Conservation (phyloP, 2,888 invertebrate genomes). For the Falcaria lacertinaria region DNA sequence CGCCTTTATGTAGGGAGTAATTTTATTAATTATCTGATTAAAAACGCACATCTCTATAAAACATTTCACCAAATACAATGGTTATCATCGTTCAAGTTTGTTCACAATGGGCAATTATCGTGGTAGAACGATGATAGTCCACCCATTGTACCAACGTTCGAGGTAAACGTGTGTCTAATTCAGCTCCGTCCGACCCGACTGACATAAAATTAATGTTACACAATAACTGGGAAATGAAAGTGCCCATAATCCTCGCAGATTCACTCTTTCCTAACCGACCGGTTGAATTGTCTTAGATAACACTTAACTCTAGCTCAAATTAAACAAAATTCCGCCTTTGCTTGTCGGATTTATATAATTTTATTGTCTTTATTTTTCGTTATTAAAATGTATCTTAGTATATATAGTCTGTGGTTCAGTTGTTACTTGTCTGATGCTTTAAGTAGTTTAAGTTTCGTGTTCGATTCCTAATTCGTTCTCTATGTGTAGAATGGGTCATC, state of each 20-base stretch:
- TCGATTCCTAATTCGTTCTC: no score
- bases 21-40: no score
- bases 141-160: background rate
- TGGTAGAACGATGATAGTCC: background rate
- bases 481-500: no score
- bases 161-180: slow-evolving; percentile 17
- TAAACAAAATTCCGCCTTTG: no score
- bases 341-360: no score
- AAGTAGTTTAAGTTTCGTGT: no score
- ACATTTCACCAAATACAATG: slow-evolving; percentile 3
- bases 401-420: no score
- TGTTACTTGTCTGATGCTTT: no score
- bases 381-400: no score
- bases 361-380: no score
- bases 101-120: background rate
- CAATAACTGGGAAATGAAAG: slow-evolving; percentile 59
- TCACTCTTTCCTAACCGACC: slow-evolving; percentile 23
- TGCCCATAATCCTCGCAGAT: slow-evolving; percentile 19
- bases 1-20: no score
- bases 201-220: slow-evolving; percentile 41
- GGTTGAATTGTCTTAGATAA: slow-evolving; percentile 17
- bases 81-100: slow-evolving; percentile 6
- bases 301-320: slow-evolving; percentile 12
- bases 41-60: no score
- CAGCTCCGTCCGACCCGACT: slow-evolving; percentile 6